These are phyloP conservation scores for Kryptopterus vitreolus DNA, from an alignment of 2,797 vertebrate species.

Conservation along the genomic window DNA sequence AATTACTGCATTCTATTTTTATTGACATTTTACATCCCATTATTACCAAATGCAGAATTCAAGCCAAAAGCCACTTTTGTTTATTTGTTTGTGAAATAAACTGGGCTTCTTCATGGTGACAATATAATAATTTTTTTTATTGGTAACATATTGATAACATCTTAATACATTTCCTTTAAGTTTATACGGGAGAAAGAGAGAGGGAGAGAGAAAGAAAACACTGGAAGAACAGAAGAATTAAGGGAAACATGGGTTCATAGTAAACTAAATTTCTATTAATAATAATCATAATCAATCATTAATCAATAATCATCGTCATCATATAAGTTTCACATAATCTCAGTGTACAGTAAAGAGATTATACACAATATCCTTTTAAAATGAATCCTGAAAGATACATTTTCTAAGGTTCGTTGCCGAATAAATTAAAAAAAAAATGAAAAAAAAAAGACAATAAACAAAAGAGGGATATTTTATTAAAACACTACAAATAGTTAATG, in stretches of 20 bases:
- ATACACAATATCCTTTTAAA: slow-evolving; percentile 55
- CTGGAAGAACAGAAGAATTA: slow-evolving; percentile 60
- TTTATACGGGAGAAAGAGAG: slow-evolving; percentile 47
- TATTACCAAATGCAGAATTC: background rate
- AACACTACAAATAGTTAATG: slow-evolving; percentile 53
- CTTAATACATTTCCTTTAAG: slow-evolving; percentile 67
- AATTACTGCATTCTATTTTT: too few species aligned
- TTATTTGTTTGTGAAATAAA: background rate
- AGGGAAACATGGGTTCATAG: slow-evolving; percentile 49
- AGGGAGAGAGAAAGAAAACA: slow-evolving; percentile 53
- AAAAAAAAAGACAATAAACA: slow-evolving; percentile 1
- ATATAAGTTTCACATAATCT: slow-evolving; percentile 55
- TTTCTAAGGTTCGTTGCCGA: slow-evolving; percentile 46
- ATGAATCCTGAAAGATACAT: slow-evolving; percentile 32
- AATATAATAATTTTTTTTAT: slow-evolving; percentile 63
- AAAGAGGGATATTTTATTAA: slow-evolving; percentile 3
- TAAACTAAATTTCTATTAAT: slow-evolving; percentile 45
- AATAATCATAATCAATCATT: slow-evolving; percentile 37
- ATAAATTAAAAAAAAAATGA: slow-evolving; percentile 19
- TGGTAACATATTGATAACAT: slow-evolving; percentile 73
- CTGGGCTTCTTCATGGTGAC: slow-evolving; percentile 46
- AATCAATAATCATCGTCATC: slow-evolving; percentile 41
- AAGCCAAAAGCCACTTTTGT: background rate
- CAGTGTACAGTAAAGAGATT: slow-evolving; percentile 43
- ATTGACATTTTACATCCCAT: too few species aligned